Conservation (phyloP, 2,113 vertebrate species). For the Serinus canaria region DNA sequence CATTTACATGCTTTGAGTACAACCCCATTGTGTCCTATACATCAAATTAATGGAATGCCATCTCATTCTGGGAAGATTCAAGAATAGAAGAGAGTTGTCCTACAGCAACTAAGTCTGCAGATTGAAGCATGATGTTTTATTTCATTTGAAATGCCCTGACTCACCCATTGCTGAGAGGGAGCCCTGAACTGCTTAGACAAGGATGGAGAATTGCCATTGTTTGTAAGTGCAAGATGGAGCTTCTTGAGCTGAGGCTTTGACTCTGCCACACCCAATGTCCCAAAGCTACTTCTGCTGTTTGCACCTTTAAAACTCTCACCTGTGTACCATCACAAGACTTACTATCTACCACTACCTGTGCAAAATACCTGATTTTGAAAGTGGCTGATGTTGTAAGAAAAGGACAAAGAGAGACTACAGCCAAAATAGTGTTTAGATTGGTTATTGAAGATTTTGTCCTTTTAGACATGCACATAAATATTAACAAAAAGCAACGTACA, state of each 20-base stretch:
- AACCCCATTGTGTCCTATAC: background rate
- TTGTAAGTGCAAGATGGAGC: rapidly evolving
- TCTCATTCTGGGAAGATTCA: background rate
- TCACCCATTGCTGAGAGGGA: background rate
- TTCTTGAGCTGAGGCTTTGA: background rate
- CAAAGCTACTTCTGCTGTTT: background rate
- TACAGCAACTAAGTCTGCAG: background rate
- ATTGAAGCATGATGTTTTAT: background rate
- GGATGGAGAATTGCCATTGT: background rate
- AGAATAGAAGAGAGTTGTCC: background rate
- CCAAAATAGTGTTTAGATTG: background rate
- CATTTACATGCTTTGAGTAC: background rate
- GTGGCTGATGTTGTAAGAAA: background rate
- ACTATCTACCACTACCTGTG: background rate
- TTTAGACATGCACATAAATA: background rate
- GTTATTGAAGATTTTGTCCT: background rate
- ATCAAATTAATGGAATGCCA: background rate
- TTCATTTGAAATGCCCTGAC: background rate
- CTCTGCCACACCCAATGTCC: background rate
- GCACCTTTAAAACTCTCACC: background rate
- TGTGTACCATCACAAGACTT: background rate
- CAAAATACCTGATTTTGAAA: background rate
- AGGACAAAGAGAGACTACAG: background rate
- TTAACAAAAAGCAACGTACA: background rate
- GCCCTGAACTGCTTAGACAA: background rate